These are phyloP conservation scores for Eulacestoma nigropectus DNA, from an alignment of 2,113 vertebrate species.

Conservation along the genomic window DNA sequence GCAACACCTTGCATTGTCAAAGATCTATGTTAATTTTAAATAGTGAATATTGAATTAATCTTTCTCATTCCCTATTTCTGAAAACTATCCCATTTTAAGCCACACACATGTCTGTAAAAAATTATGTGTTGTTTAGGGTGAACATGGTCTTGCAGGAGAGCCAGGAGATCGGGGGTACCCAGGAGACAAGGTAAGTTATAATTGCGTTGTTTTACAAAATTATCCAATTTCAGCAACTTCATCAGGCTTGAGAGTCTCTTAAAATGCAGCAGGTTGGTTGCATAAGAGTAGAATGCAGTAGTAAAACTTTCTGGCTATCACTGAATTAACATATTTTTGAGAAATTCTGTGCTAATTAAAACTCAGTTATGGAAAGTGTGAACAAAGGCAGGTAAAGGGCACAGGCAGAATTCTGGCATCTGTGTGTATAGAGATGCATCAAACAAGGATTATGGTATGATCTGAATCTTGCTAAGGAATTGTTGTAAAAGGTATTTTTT, in stretches of 20 bases:
- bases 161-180: constrained; percentile 88
- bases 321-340: neutral
- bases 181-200: constrained; percentile 88
- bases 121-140: constrained; percentile 83
- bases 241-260: neutral
- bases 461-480: neutral
- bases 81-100: neutral
- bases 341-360: neutral
- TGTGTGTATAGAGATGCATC: neutral
- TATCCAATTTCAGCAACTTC: neutral
- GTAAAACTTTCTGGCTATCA: neutral
- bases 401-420: neutral
- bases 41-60: neutral
- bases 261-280: neutral
- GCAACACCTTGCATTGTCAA: neutral
- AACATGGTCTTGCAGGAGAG: constrained; percentile 85
- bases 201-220: neutral
- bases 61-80: neutral
- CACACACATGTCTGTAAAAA: constrained; percentile 65
- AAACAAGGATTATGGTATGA: neutral
- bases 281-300: neutral
- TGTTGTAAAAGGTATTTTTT: neutral
- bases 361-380: neutral
- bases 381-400: neutral
- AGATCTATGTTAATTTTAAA: neutral